Evolutionary conservation across 2,113 vertebrate genomes (phyloP).

Genomic region (Ctenodactylus gundi): DNA sequence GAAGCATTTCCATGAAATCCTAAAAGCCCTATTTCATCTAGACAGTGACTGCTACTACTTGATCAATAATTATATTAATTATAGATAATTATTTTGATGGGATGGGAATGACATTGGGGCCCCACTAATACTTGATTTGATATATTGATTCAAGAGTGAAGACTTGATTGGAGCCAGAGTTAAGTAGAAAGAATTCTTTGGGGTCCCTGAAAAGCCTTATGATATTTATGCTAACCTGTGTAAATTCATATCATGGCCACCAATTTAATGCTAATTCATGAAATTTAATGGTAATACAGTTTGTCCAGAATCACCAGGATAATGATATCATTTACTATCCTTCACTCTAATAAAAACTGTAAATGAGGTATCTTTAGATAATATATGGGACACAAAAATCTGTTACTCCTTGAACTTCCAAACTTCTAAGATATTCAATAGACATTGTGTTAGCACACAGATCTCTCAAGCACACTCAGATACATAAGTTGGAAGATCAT

Average conservation of each 20-base stretch:
- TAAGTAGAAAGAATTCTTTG: constrained; percentile 56
- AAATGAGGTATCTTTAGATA: background rate
- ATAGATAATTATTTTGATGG: constrained; percentile 85
- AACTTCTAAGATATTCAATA: background rate
- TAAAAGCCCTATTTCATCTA: constrained; percentile 82
- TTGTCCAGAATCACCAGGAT: background rate
- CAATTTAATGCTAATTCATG: background rate
- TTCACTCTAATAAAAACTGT: background rate
- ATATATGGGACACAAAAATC: background rate
- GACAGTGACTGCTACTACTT: constrained; percentile 81
- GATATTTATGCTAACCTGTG: background rate
- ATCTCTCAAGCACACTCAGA: background rate
- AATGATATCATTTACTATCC: background rate
- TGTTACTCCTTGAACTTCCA: background rate
- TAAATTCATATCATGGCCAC: background rate
- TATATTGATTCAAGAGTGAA: constrained; percentile 61
- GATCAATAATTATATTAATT: constrained; percentile 88
- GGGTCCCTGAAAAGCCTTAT: background rate
- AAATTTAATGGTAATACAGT: background rate
- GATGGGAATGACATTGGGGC: constrained; percentile 74
- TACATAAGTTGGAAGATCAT: no score
- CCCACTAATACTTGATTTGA: constrained; percentile 71
- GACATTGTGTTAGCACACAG: background rate
- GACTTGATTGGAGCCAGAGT: constrained; percentile 38
- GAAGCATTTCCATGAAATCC: constrained; percentile 82